phyloP scores from a whole-genome alignment of 2,797 vertebrate species.

The Pseudochirops corinnae region DNA sequence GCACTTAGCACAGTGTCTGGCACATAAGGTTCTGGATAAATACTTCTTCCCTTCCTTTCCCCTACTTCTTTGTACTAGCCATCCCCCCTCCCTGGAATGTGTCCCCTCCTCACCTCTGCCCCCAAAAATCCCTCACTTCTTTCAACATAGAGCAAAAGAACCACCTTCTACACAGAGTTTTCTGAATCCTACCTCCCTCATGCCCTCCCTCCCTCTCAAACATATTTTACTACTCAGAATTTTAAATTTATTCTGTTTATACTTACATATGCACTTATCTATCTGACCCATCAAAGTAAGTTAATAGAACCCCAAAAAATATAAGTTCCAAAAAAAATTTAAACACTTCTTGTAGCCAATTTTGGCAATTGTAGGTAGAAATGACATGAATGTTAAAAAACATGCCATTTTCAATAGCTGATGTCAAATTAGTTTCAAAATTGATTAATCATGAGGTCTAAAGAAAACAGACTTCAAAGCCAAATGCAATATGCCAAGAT shows the following conservation, averaged over 20 bases:
- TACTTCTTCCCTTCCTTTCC: neutral
- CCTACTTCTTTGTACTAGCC: neutral
- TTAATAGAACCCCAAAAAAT: neutral
- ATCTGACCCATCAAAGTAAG: neutral
- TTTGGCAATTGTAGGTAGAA: constrained; percentile 10
- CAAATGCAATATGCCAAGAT: constrained; percentile 5
- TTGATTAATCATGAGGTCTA: constrained; percentile 51
- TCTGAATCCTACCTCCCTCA: neutral
- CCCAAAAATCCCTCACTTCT: neutral
- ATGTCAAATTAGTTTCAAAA: constrained; percentile 33
- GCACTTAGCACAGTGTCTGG: neutral
- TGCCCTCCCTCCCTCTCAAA: neutral
- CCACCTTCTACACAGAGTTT: neutral
- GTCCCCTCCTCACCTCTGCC: neutral
- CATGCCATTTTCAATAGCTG: constrained; percentile 23
- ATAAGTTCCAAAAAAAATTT: neutral
- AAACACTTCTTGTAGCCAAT: neutral
- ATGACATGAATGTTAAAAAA: neutral
- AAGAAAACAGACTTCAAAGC: constrained; percentile 43
- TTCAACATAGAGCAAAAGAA: neutral
- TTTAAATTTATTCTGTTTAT: neutral
- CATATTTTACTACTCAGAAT: neutral
- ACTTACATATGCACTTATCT: neutral
- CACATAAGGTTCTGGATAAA: neutral
- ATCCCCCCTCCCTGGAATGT: neutral